Evolutionary conservation across 2,113 vertebrate genomes (phyloP).

Genomic region (Andinoacara biseriatus): DNA sequence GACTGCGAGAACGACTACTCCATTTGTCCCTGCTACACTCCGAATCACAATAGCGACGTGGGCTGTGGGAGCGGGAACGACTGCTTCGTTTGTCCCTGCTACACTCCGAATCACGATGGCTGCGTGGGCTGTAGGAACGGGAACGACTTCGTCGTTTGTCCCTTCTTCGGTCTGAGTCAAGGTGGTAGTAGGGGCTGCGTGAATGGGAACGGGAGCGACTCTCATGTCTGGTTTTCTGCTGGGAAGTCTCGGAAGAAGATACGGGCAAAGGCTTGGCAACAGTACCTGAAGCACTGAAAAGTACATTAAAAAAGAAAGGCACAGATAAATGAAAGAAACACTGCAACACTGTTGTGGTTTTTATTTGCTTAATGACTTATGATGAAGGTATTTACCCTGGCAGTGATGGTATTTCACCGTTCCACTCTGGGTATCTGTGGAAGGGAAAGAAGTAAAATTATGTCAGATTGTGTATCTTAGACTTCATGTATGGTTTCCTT

Average conservation of each 20-base stretch:
- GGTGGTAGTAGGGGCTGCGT: conserved; percentile 51
- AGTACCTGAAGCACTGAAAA: conserved; percentile 20
- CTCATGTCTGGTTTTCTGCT: neutral
- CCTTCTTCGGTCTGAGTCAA: neutral
- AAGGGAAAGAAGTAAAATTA: neutral
- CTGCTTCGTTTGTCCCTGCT: conserved; percentile 13
- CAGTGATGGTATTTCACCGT: conserved; percentile 76
- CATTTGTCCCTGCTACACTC: conserved; percentile 10
- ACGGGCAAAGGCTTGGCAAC: neutral
- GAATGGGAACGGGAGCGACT: conserved; percentile 60
- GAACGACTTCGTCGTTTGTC: conserved; percentile 44
- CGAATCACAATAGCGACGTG: conserved; percentile 28
- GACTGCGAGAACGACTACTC: neutral
- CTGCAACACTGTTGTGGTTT: fast-evolving
- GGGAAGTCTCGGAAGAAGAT: neutral
- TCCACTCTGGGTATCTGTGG: conserved; percentile 89
- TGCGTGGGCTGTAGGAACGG: conserved; percentile 55
- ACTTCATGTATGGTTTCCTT: neutral
- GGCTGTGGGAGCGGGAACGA: conserved; percentile 56
- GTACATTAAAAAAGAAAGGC: neutral
- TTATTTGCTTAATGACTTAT: fast-evolving
- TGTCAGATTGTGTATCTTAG: neutral
- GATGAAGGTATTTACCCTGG: conserved; percentile 58
- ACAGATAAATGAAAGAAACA: fast-evolving
- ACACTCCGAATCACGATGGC: neutral